Conservation (phyloP, 2,113 vertebrate species). For the Delphinus delphis region DNA sequence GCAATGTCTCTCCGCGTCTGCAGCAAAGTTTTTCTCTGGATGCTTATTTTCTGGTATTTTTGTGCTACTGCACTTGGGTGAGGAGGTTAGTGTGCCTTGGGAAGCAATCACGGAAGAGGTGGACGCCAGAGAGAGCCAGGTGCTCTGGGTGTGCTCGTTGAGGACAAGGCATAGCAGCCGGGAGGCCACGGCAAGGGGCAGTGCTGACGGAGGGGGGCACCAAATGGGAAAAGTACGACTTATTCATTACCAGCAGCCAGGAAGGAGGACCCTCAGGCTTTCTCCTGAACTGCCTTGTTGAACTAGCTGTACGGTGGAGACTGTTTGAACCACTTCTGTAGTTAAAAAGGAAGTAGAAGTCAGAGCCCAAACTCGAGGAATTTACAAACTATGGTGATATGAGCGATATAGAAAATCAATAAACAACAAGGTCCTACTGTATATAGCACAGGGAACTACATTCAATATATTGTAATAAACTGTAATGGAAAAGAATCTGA, state of each 20-base stretch:
- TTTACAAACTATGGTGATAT: neutral
- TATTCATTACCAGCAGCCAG: neutral
- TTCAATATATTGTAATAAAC: too few relatives aligned
- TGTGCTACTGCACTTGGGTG: too few relatives aligned
- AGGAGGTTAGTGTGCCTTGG: neutral
- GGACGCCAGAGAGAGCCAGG: neutral
- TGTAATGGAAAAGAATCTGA: too few relatives aligned
- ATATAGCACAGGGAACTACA: too few relatives aligned
- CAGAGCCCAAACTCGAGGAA: neutral
- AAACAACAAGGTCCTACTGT: too few relatives aligned
- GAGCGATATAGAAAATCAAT: too few relatives aligned
- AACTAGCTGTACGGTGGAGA: neutral
- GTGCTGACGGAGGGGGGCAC: neutral
- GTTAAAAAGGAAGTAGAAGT: neutral
- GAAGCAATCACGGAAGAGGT: neutral
- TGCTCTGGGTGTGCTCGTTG: neutral
- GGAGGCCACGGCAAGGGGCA: neutral
- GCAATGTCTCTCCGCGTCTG: accelerated
- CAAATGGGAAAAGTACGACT: too few relatives aligned
- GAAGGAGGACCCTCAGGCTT: too few relatives aligned
- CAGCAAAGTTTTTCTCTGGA: neutral
- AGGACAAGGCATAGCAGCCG: neutral
- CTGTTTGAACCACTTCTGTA: neutral
- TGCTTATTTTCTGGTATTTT: neutral
- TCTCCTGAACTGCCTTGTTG: neutral